These are phyloP conservation scores for Paradoxurus hermaphroditus DNA, from an alignment of 2,113 vertebrate genomes.

Conservation along the genomic window DNA sequence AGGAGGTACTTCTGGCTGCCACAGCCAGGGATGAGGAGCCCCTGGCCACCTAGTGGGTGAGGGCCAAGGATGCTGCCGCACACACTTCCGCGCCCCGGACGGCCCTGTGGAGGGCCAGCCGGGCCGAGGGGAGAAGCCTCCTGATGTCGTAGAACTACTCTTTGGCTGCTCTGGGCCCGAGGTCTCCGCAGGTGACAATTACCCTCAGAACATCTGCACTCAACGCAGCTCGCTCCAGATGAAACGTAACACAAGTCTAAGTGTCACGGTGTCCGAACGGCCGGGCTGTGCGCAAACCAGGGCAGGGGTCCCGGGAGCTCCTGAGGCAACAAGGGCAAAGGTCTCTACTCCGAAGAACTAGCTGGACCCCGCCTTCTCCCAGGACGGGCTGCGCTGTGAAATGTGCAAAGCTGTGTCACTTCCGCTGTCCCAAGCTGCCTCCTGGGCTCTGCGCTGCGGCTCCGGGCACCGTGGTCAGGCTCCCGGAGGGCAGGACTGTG, in stretches of 20 bases:
- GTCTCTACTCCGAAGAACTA: not conserved
- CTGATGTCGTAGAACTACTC: not conserved
- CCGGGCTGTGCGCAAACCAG: not conserved
- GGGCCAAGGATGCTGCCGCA: not conserved
- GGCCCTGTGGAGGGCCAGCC: not conserved
- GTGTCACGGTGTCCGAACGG: not conserved
- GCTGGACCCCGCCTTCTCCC: not conserved
- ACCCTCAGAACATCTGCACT: too few relatives aligned
- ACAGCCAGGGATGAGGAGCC: not conserved
- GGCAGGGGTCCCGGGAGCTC: not conserved
- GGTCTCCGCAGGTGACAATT: accelerated
- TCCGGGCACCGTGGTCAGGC: not conserved
- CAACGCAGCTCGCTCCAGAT: not conserved
- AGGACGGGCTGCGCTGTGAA: too few relatives aligned
- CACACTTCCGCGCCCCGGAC: not conserved
- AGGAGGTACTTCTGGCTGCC: not conserved
- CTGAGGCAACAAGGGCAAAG: not conserved
- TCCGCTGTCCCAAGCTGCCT: not conserved
- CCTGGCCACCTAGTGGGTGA: not conserved
- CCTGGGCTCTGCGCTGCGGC: not conserved
- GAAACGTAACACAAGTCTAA: not conserved
- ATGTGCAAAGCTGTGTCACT: too few relatives aligned
- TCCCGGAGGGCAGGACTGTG: not conserved
- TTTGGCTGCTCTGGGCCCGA: not conserved
- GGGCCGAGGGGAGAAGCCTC: not conserved